Evolutionary conservation across 2,888 invertebrate genomes (phyloP).

Genomic region (Pycnomerus fuliginosus): DNA sequence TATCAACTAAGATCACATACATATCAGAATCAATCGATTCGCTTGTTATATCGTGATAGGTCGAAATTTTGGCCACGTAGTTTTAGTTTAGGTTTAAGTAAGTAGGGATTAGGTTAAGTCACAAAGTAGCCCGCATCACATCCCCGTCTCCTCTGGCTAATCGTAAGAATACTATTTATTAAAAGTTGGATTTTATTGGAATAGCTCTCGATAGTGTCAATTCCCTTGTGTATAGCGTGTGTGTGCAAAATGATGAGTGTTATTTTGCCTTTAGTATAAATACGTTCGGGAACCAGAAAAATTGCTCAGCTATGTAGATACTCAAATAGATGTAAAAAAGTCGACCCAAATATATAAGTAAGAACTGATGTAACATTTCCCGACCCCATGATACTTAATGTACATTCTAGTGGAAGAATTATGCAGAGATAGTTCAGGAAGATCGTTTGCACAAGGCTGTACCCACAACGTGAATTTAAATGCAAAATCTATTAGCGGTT

Average conservation of each 20-base stretch:
- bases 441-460: too few relatives aligned
- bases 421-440: too few relatives aligned
- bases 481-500: slow-evolving; percentile 6
- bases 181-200: slow-evolving; percentile 50
- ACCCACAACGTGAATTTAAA: too few relatives aligned
- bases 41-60: slow-evolving; percentile 50
- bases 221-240: slow-evolving; percentile 42
- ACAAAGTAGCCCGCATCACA: slow-evolving; percentile 46
- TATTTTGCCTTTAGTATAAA: slow-evolving; percentile 49
- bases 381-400: background rate
- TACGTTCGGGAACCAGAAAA: slow-evolving; percentile 51
- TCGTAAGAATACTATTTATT: slow-evolving; percentile 18
- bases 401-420: too few relatives aligned
- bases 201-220: slow-evolving; percentile 49
- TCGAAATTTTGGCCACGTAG: slow-evolving; percentile 38
- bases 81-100: slow-evolving; percentile 24
- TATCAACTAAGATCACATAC: slow-evolving; percentile 56
- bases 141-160: slow-evolving; percentile 37
- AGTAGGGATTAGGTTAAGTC: slow-evolving; percentile 27
- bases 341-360: slow-evolving; percentile 5
- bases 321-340: slow-evolving; percentile 27
- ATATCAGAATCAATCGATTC: slow-evolving; percentile 54
- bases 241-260: slow-evolving; percentile 40
- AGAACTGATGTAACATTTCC: background rate
- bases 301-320: slow-evolving; percentile 51